Percentiles rank a stretch among this genome's conserved stretches.
Evolutionary conservation across 2,888 invertebrate genomes (phyloP).

Genomic region (Yponomeuta sedellus): DNA sequence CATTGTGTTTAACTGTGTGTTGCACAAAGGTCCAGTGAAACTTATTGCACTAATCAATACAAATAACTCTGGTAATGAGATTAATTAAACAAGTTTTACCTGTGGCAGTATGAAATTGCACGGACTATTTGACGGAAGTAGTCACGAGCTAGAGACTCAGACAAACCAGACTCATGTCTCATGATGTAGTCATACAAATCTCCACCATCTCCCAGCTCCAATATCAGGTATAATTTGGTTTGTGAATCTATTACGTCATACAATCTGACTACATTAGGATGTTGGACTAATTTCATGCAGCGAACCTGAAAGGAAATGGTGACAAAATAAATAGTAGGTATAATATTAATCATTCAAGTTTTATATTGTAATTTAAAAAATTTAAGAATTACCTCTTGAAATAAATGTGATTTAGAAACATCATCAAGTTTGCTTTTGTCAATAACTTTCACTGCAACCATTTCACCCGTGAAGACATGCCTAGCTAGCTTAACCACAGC

Average conservation of each 20-base stretch:
- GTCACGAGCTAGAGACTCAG: constrained; percentile 88
- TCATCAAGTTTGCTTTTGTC: constrained; percentile 99
- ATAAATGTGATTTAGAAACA: constrained; percentile 95
- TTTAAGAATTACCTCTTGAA: constrained; percentile 87
- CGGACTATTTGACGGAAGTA: constrained; percentile 98
- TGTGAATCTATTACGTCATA: constrained; percentile 99
- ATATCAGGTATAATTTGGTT: constrained; percentile 96
- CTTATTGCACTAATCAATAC: too few species aligned
- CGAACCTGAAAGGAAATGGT: constrained; percentile 79
- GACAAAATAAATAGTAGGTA: neutral
- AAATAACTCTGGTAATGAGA: too few species aligned
- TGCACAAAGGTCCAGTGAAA: too few species aligned
- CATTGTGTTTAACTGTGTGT: too few species aligned
- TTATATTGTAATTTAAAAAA: neutral
- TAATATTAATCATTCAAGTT: too few species aligned
- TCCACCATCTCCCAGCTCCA: constrained; percentile 98
- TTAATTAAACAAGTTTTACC: constrained; percentile 46
- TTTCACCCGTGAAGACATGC: constrained; percentile 99
- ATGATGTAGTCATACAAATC: constrained; percentile 99
- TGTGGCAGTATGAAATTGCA: constrained; percentile 98
- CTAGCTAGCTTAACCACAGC: constrained; percentile 98
- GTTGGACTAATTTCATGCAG: constrained; percentile 99
- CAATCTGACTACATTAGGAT: constrained; percentile 97
- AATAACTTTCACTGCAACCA: constrained; percentile 98
- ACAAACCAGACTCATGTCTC: constrained; percentile 93